These are phyloP conservation scores for Echinometra lucunter DNA, from an alignment of 53 echinoderm and acorn worm genomes.

Conservation along the genomic window DNA sequence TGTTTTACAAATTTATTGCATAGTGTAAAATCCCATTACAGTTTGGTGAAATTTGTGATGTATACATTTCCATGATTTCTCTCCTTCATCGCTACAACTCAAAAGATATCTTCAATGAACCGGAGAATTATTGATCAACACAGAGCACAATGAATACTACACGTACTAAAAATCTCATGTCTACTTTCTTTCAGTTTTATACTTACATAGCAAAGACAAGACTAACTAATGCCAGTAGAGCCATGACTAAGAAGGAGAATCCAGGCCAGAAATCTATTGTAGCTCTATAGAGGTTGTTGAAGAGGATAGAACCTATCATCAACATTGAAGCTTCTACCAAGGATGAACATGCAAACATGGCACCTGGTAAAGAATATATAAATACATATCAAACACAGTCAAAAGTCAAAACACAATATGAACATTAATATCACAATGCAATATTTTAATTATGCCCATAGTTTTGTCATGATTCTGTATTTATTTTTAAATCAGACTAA, in stretches of 20 bases:
- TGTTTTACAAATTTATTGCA: too few relatives aligned
- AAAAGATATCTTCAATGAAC: too few relatives aligned
- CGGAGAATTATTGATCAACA: too few relatives aligned
- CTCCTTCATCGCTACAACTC: too few relatives aligned
- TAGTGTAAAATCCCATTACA: too few relatives aligned
- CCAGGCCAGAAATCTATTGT: conserved; percentile 87
- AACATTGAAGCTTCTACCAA: conserved; percentile 73
- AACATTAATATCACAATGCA: neutral
- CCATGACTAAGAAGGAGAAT: conserved; percentile 84
- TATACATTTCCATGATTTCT: too few relatives aligned
- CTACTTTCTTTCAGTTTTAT: neutral
- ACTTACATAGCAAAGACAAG: conserved; percentile 80
- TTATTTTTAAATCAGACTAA: too few relatives aligned
- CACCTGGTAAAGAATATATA: conserved; percentile 71
- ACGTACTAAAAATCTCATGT: too few relatives aligned
- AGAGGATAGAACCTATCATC: conserved; percentile 74
- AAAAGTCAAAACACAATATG: neutral
- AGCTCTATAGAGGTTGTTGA: conserved; percentile 83
- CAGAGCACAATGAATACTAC: too few relatives aligned
- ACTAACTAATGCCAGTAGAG: conserved; percentile 67
- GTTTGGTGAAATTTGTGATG: too few relatives aligned
- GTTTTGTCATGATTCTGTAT: too few relatives aligned
- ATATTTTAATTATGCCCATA: too few relatives aligned
- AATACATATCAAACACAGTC: neutral
- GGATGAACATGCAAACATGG: conserved; percentile 87